These are phyloP conservation scores for Astropecten irregularis DNA, from an alignment of 53 echinoderm and acorn worm species.

Conservation along the genomic window DNA sequence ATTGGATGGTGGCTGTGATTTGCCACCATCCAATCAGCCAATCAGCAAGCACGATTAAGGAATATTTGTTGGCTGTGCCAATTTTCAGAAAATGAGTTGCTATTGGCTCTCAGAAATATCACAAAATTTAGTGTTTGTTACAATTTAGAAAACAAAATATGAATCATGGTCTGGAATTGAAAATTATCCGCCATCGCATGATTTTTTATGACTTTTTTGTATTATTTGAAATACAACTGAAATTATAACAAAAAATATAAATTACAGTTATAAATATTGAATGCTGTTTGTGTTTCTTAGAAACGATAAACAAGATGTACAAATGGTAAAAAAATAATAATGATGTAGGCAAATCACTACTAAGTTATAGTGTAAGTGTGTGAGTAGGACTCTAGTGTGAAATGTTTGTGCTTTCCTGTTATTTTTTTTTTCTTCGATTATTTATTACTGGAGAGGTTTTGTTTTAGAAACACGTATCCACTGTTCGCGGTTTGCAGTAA, in stretches of 20 bases:
- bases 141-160: too few species aligned
- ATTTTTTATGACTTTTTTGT: too few species aligned
- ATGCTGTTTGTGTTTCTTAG: slow-evolving; percentile 37
- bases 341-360: slow-evolving; percentile 20
- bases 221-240: slow-evolving; percentile 50
- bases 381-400: slow-evolving; percentile 19
- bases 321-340: slow-evolving; percentile 22
- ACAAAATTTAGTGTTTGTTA: too few species aligned
- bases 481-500: too few species aligned
- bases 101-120: too few species aligned
- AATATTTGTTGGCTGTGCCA: too few species aligned
- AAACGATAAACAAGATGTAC: slow-evolving; percentile 37
- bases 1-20: too few species aligned
- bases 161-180: too few species aligned
- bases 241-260: slow-evolving; percentile 10
- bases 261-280: slow-evolving; percentile 17
- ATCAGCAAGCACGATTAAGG: too few species aligned
- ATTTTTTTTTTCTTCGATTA: slow-evolving; percentile 1
- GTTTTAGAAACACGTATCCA: background rate
- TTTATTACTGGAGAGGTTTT: background rate
- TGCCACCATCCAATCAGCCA: too few species aligned
- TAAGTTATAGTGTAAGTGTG: slow-evolving; percentile 55
- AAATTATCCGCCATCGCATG: too few species aligned
- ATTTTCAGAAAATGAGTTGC: too few species aligned
- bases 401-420: slow-evolving; percentile 29